Evolutionary conservation across 1,140 invertebrate genomes (phyloP).

Genomic region (Dendrolimus kikuchii): DNA sequence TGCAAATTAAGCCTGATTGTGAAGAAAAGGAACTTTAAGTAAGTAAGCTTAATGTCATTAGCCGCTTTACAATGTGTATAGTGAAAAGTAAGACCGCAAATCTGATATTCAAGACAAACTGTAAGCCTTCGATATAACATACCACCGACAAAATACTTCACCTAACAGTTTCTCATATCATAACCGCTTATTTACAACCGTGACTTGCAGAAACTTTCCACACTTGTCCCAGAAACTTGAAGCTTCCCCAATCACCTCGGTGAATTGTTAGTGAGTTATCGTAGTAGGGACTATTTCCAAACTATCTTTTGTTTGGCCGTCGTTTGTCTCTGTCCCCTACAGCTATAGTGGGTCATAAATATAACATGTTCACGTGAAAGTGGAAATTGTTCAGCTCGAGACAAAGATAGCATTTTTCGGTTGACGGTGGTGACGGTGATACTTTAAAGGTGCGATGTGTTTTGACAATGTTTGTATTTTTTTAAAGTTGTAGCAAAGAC

Average conservation of each 20-base stretch:
- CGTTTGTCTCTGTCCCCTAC: slow-evolving; percentile 32
- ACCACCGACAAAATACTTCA: background rate
- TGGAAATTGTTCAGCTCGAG: slow-evolving; percentile 15
- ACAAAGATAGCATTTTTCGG: slow-evolving; percentile 10
- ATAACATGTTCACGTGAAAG: slow-evolving; percentile 22
- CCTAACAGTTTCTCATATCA: background rate
- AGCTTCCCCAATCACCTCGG: background rate
- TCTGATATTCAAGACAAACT: no score
- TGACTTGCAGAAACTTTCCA: no score
- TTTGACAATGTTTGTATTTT: no score
- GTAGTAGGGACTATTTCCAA: slow-evolving; percentile 13
- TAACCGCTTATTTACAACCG: no score
- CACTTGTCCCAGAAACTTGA: no score
- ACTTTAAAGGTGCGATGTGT: no score
- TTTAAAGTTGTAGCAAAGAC: no score
- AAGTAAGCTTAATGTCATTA: no score
- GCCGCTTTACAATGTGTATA: no score
- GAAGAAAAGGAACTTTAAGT: no score
- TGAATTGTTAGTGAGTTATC: slow-evolving; percentile 1
- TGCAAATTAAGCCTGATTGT: no score
- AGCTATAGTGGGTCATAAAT: slow-evolving; percentile 33
- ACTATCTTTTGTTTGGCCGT: slow-evolving; percentile 32
- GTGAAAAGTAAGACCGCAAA: no score
- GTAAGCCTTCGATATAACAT: background rate
- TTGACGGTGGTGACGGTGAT: background rate